A percentile compares a stretch with the other conserved stretches of the same genome.
phyloP scores from a whole-genome alignment of 2,888 invertebrate genomes.

The Coleophora flavipennella region DNA sequence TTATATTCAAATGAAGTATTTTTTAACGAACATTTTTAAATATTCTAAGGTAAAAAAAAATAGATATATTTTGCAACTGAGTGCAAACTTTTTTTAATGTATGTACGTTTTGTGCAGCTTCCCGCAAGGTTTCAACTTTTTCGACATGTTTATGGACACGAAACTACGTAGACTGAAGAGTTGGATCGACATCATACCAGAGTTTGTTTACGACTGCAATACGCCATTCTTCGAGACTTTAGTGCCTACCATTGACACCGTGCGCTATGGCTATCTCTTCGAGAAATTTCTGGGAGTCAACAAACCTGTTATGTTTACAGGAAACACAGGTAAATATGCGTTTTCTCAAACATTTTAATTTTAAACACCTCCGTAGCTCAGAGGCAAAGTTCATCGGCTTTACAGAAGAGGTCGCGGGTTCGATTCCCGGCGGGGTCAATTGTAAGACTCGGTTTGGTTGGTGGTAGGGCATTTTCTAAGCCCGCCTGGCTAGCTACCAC shows the following conservation, averaged over 20 bases:
- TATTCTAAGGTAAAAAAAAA: too few species aligned
- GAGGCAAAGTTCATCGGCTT: too few species aligned
- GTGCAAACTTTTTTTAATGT: background rate
- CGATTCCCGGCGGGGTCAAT: too few species aligned
- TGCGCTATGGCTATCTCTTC: constrained; percentile 86
- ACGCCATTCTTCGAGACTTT: constrained; percentile 90
- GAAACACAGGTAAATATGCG: constrained; percentile 81
- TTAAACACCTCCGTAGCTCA: too few species aligned
- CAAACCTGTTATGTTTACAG: constrained; percentile 90
- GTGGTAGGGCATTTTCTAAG: too few species aligned
- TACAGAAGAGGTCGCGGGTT: too few species aligned
- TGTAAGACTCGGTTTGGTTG: too few species aligned
- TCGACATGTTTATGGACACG: constrained; percentile 84
- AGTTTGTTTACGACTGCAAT: constrained; percentile 78
- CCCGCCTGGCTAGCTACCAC: too few species aligned
- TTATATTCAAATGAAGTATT: too few species aligned
- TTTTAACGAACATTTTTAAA: too few species aligned
- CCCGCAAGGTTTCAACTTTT: constrained; percentile 78
- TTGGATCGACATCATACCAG: constrained; percentile 86
- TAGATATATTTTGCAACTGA: too few species aligned
- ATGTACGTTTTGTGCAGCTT: constrained; percentile 60
- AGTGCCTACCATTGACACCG: constrained; percentile 93
- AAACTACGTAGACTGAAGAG: constrained; percentile 78
- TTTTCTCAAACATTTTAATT: too few species aligned
- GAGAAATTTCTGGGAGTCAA: constrained; percentile 80